phyloP scores from a whole-genome alignment of 2,113 vertebrate genomes.

The Corythaeola cristata region DNA sequence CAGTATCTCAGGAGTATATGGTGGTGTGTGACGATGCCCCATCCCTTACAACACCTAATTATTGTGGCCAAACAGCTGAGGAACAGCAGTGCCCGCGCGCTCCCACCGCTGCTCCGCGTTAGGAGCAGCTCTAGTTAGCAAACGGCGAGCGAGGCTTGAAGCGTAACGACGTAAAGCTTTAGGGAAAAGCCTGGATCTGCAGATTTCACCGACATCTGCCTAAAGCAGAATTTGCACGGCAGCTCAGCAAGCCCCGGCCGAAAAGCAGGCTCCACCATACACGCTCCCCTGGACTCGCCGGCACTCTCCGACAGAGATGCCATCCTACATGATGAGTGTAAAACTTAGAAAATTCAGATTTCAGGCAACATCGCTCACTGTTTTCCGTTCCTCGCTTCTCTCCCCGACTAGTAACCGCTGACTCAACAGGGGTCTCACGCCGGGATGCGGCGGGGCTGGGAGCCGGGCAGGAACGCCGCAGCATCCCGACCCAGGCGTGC shows the following conservation, averaged over 20 bases:
- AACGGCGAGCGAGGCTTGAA: not conserved
- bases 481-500: accelerated
- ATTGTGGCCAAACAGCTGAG: not conserved
- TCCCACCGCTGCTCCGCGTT: not conserved
- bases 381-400: not conserved
- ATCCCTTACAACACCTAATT: not conserved
- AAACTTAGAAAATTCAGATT: not conserved
- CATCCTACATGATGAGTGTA: not conserved
- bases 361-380: not conserved
- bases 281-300: not conserved
- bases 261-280: not conserved
- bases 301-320: not conserved
- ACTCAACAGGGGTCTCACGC: not conserved
- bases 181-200: not conserved
- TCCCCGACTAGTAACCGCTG: not conserved
- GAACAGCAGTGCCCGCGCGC: not conserved
- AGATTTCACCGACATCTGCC: not conserved
- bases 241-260: not conserved
- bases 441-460: accelerated
- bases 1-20: not conserved
- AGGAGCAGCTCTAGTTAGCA: not conserved
- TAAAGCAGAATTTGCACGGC: not conserved
- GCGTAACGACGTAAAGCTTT: not conserved
- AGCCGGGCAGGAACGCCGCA: not conserved
- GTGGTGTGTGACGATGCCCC: not conserved